Evolutionary conservation across 2,888 invertebrate species (phyloP).

Genomic region (Drosophila hamatofila): DNA sequence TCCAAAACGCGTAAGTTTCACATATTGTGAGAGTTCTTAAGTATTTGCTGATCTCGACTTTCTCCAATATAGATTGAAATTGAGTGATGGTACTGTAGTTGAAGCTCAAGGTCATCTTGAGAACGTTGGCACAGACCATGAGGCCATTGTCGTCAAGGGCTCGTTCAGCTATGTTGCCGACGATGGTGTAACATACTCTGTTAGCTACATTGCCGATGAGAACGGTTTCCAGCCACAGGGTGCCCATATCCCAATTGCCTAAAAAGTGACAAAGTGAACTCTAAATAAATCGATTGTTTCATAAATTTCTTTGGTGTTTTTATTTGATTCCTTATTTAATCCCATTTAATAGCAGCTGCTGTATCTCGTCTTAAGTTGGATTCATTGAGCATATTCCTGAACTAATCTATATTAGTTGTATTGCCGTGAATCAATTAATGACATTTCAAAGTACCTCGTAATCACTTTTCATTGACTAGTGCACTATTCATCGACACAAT

Average conservation of each 20-base stretch:
- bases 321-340: neutral
- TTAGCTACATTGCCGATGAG: constrained; percentile 1
- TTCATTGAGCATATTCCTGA: no score
- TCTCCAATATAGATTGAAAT: neutral
- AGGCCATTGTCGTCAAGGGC: constrained; percentile 2
- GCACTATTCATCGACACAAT: no score
- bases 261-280: neutral
- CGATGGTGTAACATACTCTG: neutral
- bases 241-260: neutral
- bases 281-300: constrained; percentile 4
- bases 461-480: no score
- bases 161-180: neutral
- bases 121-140: neutral
- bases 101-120: neutral
- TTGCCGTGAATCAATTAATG: no score
- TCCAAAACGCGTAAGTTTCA: neutral
- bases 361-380: no score
- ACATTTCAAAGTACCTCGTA: no score
- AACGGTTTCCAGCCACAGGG: constrained; percentile 14
- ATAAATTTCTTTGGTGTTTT: constrained; percentile 3
- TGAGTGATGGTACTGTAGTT: neutral
- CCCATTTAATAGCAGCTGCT: no score
- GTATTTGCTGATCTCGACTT: neutral
- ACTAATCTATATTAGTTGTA: no score
- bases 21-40: neutral